Conservation (phyloP, 2,113 vertebrate species). For the Hemiscyllium ocellatum region DNA sequence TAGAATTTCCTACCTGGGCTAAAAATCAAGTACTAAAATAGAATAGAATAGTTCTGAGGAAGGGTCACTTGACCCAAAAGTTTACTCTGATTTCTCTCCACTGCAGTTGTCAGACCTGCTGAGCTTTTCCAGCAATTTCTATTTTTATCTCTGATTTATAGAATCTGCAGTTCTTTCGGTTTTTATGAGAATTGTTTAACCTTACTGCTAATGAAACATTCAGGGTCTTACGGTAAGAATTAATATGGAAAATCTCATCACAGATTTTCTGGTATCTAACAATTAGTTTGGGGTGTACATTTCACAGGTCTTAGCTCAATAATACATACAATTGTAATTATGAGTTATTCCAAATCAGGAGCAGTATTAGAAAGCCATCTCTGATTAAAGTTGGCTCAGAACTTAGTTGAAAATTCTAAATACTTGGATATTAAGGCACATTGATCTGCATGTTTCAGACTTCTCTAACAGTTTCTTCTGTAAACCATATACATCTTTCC, state of each 20-base stretch:
- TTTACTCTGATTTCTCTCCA: too few relatives aligned
- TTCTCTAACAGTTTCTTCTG: not conserved
- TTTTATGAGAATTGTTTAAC: not conserved
- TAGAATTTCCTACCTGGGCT: not conserved
- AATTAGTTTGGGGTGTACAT: not conserved
- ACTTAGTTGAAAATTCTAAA: not conserved
- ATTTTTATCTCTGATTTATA: too few relatives aligned
- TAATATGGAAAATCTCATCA: not conserved
- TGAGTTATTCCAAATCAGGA: not conserved
- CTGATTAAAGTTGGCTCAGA: not conserved
- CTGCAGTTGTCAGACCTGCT: too few relatives aligned
- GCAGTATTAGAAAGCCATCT: not conserved
- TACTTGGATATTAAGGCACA: not conserved
- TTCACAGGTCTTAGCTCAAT: not conserved
- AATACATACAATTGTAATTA: not conserved
- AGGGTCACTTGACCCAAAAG: too few relatives aligned
- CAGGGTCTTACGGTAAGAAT: not conserved
- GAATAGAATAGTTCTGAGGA: too few relatives aligned
- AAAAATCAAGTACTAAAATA: not conserved
- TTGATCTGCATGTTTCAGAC: not conserved
- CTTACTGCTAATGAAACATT: not conserved
- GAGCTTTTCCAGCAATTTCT: too few relatives aligned
- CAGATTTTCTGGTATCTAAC: not conserved
- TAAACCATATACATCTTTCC: not conserved
- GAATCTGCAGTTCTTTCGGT: too few relatives aligned